phyloP scores from a whole-genome alignment of 2,113 vertebrate genomes.

The Elachura formosa region DNA sequence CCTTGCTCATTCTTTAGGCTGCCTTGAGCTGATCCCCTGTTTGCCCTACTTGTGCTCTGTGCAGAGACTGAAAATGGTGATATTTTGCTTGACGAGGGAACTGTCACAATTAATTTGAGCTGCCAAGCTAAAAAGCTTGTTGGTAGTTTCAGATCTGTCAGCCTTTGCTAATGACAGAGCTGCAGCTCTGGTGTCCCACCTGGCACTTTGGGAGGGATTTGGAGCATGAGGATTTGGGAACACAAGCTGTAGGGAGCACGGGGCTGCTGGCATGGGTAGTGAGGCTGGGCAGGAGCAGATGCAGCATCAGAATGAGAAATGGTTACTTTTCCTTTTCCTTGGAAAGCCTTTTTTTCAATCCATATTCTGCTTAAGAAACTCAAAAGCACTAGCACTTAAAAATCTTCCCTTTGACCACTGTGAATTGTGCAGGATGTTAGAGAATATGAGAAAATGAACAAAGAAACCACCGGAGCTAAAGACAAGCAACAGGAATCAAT shows the following conservation, averaged over 20 bases:
- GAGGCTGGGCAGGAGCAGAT: background rate
- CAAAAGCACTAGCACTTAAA: background rate
- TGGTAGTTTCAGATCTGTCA: background rate
- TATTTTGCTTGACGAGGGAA: background rate
- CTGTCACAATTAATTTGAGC: background rate
- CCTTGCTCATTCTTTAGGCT: background rate
- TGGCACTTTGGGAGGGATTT: background rate
- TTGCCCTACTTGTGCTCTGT: background rate
- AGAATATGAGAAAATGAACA: background rate
- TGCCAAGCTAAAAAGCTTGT: background rate
- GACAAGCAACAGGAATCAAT: background rate
- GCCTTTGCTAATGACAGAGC: background rate
- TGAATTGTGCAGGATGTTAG: background rate
- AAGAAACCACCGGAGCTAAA: background rate
- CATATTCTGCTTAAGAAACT: background rate
- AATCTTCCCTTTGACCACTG: background rate
- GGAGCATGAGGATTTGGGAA: background rate
- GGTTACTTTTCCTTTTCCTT: background rate
- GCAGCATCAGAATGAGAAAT: background rate
- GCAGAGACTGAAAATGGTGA: background rate
- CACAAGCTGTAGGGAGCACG: fast-evolving
- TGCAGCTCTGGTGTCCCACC: background rate
- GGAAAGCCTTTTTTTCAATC: background rate
- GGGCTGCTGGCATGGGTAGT: background rate
- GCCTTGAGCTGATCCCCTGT: background rate